Conservation (phyloP, 23 tunicate species). For the Styela clava region DNA sequence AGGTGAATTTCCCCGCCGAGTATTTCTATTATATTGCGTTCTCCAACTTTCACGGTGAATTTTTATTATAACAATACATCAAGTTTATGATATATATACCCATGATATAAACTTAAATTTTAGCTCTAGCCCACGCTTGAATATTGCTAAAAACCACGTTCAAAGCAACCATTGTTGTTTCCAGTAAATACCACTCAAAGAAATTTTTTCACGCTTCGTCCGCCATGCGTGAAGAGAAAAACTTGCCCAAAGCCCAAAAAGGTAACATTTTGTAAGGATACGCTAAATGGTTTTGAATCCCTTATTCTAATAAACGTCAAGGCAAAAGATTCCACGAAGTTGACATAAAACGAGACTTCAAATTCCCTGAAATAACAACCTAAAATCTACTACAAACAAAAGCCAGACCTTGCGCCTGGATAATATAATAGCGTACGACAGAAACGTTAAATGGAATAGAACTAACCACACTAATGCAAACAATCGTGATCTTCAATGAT, state of each 20-base stretch:
- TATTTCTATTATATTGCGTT: neutral
- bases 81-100: no score
- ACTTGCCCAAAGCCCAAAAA: neutral
- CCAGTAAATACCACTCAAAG: neutral
- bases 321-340: no score
- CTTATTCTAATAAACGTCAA: neutral
- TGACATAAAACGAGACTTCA: no score
- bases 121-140: neutral
- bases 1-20: neutral
- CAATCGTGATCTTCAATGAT: no score
- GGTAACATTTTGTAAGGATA: neutral
- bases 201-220: neutral
- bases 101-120: no score
- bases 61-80: no score
- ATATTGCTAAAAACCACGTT: neutral
- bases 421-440: no score
- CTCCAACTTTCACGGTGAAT: neutral
- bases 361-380: no score
- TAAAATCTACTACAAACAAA: no score
- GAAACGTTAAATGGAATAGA: no score
- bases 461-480: no score
- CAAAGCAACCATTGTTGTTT: neutral
- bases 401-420: no score
- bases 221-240: neutral
- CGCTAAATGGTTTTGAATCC: neutral